Evolutionary conservation across 2,888 invertebrate genomes (phyloP).

Genomic region (Scotopteryx bipunctaria): DNA sequence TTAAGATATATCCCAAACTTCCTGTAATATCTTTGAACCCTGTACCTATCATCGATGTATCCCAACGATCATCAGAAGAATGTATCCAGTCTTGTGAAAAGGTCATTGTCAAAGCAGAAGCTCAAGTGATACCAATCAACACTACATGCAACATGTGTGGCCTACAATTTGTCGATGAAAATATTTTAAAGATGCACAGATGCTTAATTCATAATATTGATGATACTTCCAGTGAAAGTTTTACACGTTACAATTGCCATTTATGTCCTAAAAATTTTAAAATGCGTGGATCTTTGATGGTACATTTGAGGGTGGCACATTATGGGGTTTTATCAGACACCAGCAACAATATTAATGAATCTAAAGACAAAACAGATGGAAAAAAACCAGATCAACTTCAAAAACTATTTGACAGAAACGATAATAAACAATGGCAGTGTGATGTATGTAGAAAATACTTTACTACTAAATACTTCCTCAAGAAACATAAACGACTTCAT

Average conservation of each 20-base stretch:
- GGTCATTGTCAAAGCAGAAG: slow-evolving; percentile 58
- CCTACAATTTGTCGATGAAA: slow-evolving; percentile 87
- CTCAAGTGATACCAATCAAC: slow-evolving; percentile 49
- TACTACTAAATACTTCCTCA: slow-evolving; percentile 94
- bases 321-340: slow-evolving; percentile 79
- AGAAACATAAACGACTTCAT: slow-evolving; percentile 94
- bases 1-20: slow-evolving; percentile 76
- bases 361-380: slow-evolving; percentile 40
- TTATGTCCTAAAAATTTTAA: slow-evolving; percentile 91
- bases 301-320: slow-evolving; percentile 92
- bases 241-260: slow-evolving; percentile 87
- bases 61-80: slow-evolving; percentile 46
- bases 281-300: slow-evolving; percentile 91
- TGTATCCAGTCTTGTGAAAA: slow-evolving; percentile 46
- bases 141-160: slow-evolving; percentile 87
- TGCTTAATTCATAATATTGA: slow-evolving; percentile 86
- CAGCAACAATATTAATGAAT: slow-evolving; percentile 35
- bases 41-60: slow-evolving; percentile 64
- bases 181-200: slow-evolving; percentile 89
- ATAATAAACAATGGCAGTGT: slow-evolving; percentile 93
- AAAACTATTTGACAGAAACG: slow-evolving; percentile 67
- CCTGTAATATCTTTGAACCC: slow-evolving; percentile 68
- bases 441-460: slow-evolving; percentile 93
- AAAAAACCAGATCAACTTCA: slow-evolving; percentile 40
- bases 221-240: slow-evolving; percentile 57